phyloP scores from a whole-genome alignment of 2,797 vertebrate species.

The Thripadectes ignobilis region DNA sequence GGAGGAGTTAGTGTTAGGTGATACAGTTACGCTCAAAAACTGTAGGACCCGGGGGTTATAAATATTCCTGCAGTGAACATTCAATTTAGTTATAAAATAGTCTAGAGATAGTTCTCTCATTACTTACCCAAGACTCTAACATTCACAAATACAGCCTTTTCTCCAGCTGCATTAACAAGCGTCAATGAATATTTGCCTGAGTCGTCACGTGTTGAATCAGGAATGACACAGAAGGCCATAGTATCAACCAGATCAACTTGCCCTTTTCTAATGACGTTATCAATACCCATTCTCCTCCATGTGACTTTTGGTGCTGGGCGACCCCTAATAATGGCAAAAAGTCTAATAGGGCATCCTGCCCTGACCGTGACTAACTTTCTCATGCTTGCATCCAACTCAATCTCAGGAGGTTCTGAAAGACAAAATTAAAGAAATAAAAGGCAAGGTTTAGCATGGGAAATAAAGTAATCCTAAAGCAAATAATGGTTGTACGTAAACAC shows the following conservation, averaged over 20 bases:
- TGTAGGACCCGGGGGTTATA: background rate
- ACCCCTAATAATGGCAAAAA: slow-evolving; percentile 93
- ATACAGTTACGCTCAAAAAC: background rate
- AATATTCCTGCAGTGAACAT: background rate
- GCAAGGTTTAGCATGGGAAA: background rate
- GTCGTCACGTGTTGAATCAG: slow-evolving; percentile 92
- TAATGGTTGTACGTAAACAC: background rate
- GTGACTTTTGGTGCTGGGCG: slow-evolving; percentile 90
- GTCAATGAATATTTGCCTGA: slow-evolving; percentile 96
- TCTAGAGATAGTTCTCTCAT: background rate
- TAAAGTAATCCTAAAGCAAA: background rate
- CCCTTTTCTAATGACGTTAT: slow-evolving; percentile 95
- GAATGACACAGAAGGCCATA: slow-evolving; percentile 97
- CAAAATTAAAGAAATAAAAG: slow-evolving; percentile 18
- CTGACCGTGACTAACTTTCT: slow-evolving; percentile 91
- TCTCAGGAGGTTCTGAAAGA: slow-evolving; percentile 91
- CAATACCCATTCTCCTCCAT: slow-evolving; percentile 95
- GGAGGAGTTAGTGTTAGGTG: background rate
- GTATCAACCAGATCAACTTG: slow-evolving; percentile 96
- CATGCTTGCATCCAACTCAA: slow-evolving; percentile 91
- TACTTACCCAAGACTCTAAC: slow-evolving; percentile 94
- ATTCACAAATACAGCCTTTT: slow-evolving; percentile 96
- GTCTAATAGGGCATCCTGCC: slow-evolving; percentile 95
- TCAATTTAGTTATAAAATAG: background rate
- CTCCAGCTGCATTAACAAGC: slow-evolving; percentile 88